phyloP scores from a whole-genome alignment of 2,113 vertebrate species.

The Lathamus discolor region DNA sequence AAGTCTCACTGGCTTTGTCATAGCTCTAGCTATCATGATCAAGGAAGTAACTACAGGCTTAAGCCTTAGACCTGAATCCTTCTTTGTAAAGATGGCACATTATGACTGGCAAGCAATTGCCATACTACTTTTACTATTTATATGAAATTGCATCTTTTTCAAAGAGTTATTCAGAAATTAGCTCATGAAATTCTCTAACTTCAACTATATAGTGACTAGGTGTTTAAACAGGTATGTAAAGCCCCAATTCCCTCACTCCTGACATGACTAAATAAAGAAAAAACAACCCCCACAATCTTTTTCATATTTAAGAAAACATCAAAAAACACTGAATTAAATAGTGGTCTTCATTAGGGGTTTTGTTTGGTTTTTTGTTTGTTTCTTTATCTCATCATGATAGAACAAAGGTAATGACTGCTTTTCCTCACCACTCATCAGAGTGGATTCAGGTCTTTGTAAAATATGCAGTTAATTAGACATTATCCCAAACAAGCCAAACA shows the following conservation, averaged over 20 bases:
- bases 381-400: background rate
- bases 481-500: background rate
- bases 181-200: background rate
- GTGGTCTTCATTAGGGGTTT: background rate
- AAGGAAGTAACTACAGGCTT: background rate
- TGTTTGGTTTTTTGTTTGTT: background rate
- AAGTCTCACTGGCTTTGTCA: background rate
- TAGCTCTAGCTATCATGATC: background rate
- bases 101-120: background rate
- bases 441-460: background rate
- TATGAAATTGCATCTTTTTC: background rate
- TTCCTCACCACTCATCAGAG: background rate
- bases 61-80: background rate
- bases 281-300: background rate
- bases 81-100: background rate
- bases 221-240: background rate
- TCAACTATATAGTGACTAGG: background rate
- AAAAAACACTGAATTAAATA: background rate
- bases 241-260: accelerated
- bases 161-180: background rate
- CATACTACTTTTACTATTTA: background rate
- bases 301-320: background rate
- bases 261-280: background rate
- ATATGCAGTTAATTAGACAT: background rate
- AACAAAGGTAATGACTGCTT: background rate